phyloP scores from a whole-genome alignment of 2,888 invertebrate species.

The Pristionchus mayeri region DNA sequence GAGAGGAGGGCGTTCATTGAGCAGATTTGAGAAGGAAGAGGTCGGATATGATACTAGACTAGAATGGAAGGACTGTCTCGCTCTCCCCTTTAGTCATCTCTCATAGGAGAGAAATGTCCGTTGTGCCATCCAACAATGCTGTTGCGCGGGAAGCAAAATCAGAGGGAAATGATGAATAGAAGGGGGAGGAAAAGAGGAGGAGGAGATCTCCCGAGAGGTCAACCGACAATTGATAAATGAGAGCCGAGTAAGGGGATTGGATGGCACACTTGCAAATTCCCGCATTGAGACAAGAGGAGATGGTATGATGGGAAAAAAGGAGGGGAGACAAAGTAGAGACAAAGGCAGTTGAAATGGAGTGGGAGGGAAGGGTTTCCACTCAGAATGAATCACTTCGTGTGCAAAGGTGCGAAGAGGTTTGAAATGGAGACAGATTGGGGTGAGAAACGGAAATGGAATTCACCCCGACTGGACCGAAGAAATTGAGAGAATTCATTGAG shows the following conservation, averaged over 20 bases:
- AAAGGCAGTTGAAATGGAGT: conserved; percentile 31
- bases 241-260: conserved; percentile 23
- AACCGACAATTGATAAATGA: conserved; percentile 27
- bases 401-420: conserved; percentile 31
- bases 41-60: background rate
- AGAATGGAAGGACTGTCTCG: background rate
- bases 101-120: background rate
- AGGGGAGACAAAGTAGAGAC: conserved; percentile 19
- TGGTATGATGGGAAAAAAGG: background rate
- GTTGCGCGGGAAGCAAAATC: conserved; percentile 12
- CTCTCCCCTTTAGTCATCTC: background rate
- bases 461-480: background rate
- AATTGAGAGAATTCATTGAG: background rate
- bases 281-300: background rate
- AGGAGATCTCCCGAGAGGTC: conserved; percentile 16
- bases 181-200: background rate
- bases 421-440: conserved; percentile 34
- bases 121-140: background rate
- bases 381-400: conserved; percentile 21
- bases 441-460: conserved; percentile 23
- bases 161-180: conserved; percentile 26
- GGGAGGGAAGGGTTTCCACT: conserved; percentile 28
- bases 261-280: background rate
- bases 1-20: background rate
- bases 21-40: background rate